These are phyloP conservation scores for Carettochelys insculpta DNA, from an alignment of 2,113 vertebrate genomes.

Conservation along the genomic window DNA sequence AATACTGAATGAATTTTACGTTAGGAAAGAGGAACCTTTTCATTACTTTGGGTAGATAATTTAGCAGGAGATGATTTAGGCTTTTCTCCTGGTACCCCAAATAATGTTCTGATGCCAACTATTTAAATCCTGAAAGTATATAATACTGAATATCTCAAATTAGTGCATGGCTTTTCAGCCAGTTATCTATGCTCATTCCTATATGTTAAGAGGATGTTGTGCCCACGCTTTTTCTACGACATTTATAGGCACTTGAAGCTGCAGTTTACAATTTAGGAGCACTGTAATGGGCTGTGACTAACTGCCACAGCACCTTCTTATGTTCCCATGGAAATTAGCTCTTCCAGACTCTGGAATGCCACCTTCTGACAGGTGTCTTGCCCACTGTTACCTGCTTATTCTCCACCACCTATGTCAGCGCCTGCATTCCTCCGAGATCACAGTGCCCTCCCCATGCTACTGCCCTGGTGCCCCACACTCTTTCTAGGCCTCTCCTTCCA, in stretches of 20 bases:
- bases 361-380: no score
- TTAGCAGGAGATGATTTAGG: constrained; percentile 15
- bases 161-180: background rate
- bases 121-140: constrained; percentile 22
- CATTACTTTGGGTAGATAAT: constrained; percentile 31
- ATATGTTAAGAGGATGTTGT: background rate
- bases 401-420: no score
- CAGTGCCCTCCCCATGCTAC: no score
- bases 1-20: constrained; percentile 50
- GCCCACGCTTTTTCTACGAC: background rate
- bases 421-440: no score
- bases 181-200: background rate
- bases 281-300: no score
- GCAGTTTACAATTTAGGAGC: background rate
- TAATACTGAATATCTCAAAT: constrained; percentile 19
- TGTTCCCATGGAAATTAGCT: no score
- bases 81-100: background rate
- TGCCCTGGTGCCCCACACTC: no score
- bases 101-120: background rate
- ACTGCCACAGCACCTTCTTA: no score
- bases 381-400: no score
- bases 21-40: constrained; percentile 36
- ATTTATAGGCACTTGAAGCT: background rate
- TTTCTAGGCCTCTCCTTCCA: no score
- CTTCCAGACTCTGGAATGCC: no score